phyloP scores from a whole-genome alignment of 2,797 vertebrate genomes.

The Rhinatrema bivittatum region DNA sequence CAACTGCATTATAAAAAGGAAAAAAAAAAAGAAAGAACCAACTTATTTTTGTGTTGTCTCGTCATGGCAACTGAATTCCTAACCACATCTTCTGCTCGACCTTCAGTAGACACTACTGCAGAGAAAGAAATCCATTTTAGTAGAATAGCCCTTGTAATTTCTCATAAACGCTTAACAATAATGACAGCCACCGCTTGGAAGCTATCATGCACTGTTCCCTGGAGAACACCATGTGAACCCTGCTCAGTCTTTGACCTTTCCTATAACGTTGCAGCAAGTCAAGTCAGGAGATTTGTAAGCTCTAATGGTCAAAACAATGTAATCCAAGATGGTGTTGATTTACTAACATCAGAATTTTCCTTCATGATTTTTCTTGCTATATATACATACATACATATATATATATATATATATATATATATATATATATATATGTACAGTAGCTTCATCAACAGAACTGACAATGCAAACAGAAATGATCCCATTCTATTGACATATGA shows the following conservation, averaged over 20 bases:
- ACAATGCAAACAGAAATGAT: too few species aligned
- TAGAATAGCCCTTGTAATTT: conserved; percentile 15
- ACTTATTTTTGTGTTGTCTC: conserved; percentile 5
- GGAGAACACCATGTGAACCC: conserved; percentile 11
- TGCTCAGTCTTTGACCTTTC: conserved; percentile 23
- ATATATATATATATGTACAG: too few species aligned
- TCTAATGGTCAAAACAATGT: too few species aligned
- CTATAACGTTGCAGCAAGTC: conserved; percentile 10
- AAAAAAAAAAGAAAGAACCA: too few species aligned
- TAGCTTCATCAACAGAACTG: too few species aligned
- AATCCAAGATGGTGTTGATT: too few species aligned
- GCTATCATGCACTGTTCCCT: conserved; percentile 11
- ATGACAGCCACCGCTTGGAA: conserved; percentile 14
- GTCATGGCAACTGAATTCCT: background rate
- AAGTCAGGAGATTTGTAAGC: conserved; percentile 13
- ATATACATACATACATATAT: too few species aligned
- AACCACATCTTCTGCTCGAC: conserved; percentile 8
- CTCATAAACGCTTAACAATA: conserved; percentile 30
- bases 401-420: too few species aligned
- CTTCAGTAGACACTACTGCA: conserved; percentile 4
- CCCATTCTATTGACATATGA: too few species aligned
- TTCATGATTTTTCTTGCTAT: too few species aligned
- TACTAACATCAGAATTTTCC: too few species aligned
- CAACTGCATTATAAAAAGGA: too few species aligned
- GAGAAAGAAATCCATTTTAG: conserved; percentile 21